Evolutionary conservation across 2,113 vertebrate species (phyloP).

Genomic region (Herpetotheres cachinnans): DNA sequence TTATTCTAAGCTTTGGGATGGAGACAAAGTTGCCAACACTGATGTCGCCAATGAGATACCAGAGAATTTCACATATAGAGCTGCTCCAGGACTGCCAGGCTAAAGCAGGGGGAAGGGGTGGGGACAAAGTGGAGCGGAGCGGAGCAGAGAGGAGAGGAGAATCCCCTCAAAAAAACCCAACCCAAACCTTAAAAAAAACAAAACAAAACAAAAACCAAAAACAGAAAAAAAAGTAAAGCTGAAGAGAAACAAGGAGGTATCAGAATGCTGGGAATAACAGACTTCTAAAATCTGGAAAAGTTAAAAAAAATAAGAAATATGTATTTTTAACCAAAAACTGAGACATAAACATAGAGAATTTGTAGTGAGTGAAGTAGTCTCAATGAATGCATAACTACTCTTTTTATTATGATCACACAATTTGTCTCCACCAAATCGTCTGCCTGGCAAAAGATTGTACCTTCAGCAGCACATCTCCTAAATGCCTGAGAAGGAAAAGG

Average conservation of each 20-base stretch:
- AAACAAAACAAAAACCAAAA: not conserved
- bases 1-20: not conserved
- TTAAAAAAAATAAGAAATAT: not conserved
- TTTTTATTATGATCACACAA: not conserved
- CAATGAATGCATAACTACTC: not conserved
- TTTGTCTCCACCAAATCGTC: not conserved
- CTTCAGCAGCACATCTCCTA: not conserved
- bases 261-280: not conserved
- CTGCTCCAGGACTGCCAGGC: not conserved
- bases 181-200: not conserved
- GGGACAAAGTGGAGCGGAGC: not conserved
- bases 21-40: not conserved
- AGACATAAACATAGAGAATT: not conserved
- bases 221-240: not conserved
- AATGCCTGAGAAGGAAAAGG: not conserved
- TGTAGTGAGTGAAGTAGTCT: not conserved
- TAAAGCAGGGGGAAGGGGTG: not conserved
- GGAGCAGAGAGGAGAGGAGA: not conserved
- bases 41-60: not conserved
- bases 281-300: not conserved
- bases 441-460: not conserved
- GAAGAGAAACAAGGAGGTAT: not conserved
- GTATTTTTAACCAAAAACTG: not conserved
- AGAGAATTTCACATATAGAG: not conserved
- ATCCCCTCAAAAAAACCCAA: not conserved